Base-by-base conservation (phyloP, 2,797 vertebrate species). In the Cirrhinus molitorella region DNA sequence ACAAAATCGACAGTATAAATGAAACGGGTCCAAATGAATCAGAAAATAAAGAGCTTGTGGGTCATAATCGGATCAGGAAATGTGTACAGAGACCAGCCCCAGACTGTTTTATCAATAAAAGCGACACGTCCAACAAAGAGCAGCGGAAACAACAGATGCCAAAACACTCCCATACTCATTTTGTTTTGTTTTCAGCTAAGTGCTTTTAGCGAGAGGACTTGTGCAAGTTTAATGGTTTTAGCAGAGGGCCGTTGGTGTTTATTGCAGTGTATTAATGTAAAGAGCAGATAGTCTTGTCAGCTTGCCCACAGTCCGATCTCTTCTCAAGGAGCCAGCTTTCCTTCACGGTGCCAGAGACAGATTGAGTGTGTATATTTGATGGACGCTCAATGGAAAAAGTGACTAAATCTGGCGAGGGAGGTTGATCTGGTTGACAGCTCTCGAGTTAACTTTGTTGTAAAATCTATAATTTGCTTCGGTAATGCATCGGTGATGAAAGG, bases 181-280 rank as follows among this genome's bases (percentile, higher is more conserved):
- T 23, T 21, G 59, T 51, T 88, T 90, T 86, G 86, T 89, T 91
- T 87, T 59, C n/a, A 61, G 82, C 85, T 83, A 81, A 85, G 87
- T 86, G 85, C 83, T 86, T 88, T 87, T 87, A 88, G 85, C 87
- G 47, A 83, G 37, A 25, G 67, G 78, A 63, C 84, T 91, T 92
- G 85, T 85, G 83, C 86, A 89, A 89, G 85, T 23, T 83, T 91
- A 90, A 92, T 90, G 87, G 83, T 65, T 92, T 91, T 88, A 79
- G 21, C 85, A 86, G 89, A 88, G n/a, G 70, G 43, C 34, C 37
- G 82, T 85, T 81, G 59, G 79, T 88, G 59, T 85, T 75, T 75
- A 57, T 83, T 86, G 83, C 86, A 83, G 83, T 40, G 71, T 68
- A 78, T 86, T 85, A 88, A 88, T 82, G 85, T 63, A 83, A 82